phyloP scores from a whole-genome alignment of 2,797 vertebrate genomes.

The Podargus strigoides region DNA sequence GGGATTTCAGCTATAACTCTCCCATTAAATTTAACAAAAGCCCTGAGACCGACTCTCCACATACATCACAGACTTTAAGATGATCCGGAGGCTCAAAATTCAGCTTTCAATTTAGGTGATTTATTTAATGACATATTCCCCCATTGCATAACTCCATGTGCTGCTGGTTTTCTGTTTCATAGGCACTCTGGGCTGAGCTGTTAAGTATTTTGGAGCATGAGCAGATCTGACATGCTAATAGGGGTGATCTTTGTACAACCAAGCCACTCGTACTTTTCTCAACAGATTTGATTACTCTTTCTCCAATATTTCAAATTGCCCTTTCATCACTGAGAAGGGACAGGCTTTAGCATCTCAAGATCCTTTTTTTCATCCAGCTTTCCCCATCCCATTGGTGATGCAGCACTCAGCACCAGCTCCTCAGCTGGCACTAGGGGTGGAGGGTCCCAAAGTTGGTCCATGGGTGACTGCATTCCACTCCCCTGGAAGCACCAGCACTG shows the following conservation, averaged over 20 bases:
- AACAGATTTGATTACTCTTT: not conserved
- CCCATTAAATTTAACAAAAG: not conserved
- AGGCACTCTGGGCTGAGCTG: not conserved
- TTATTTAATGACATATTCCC: not conserved
- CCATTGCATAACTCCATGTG: not conserved
- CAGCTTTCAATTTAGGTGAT: not conserved
- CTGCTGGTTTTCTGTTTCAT: not conserved
- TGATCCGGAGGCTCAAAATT: not conserved
- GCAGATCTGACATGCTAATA: not conserved
- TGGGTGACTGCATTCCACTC: not conserved
- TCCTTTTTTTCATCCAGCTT: not conserved
- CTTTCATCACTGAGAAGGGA: not conserved
- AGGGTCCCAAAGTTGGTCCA: not conserved
- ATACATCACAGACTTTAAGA: not conserved
- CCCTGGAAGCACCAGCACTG: not conserved
- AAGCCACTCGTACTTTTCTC: not conserved
- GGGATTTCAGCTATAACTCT: not conserved
- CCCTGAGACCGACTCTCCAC: not conserved
- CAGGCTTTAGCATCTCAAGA: not conserved
- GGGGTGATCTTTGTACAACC: not conserved
- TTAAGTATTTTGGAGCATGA: not conserved
- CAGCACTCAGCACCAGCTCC: not conserved
- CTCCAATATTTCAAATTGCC: not conserved
- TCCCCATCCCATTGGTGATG: not conserved
- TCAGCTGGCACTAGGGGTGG: not conserved